Conservation (phyloP, 2,888 invertebrate species). For the Brenthis hecate region DNA sequence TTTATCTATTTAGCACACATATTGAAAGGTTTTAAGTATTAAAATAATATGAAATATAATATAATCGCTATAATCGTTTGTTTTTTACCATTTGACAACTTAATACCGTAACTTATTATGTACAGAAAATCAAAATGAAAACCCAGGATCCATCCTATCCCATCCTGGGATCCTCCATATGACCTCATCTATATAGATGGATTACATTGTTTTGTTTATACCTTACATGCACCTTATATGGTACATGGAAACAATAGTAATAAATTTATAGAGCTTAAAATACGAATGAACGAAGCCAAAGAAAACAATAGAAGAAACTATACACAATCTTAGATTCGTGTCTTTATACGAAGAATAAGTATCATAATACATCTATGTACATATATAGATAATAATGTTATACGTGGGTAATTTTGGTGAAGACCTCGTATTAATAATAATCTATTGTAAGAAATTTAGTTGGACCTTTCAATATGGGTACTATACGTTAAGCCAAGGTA, state of each 20-base stretch:
- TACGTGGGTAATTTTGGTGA: constrained; percentile 69
- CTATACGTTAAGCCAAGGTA: constrained; percentile 32
- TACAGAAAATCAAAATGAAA: no score
- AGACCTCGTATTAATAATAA: constrained; percentile 65
- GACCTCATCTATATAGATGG: no score
- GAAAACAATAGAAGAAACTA: not conserved
- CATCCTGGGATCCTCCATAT: no score
- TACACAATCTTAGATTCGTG: constrained; percentile 47
- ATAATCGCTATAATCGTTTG: not conserved
- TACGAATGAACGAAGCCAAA: not conserved
- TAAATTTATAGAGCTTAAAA: not conserved
- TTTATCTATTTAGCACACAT: not conserved
- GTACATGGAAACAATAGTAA: no score
- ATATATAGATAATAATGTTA: constrained; percentile 46
- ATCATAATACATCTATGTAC: constrained; percentile 43
- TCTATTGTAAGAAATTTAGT: constrained; percentile 50
- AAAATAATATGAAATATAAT: not conserved
- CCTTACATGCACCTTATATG: no score
- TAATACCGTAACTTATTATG: no score
- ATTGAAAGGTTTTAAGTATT: not conserved
- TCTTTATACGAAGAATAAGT: constrained; percentile 63
- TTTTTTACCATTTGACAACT: no score
- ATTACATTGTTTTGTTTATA: no score
- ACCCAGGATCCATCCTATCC: no score
- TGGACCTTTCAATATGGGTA: constrained; percentile 28